A percentile compares a stretch with the other conserved stretches of the same genome.
Conservation (phyloP, 2,888 invertebrate species). For the Epirrhoe tristata region DNA sequence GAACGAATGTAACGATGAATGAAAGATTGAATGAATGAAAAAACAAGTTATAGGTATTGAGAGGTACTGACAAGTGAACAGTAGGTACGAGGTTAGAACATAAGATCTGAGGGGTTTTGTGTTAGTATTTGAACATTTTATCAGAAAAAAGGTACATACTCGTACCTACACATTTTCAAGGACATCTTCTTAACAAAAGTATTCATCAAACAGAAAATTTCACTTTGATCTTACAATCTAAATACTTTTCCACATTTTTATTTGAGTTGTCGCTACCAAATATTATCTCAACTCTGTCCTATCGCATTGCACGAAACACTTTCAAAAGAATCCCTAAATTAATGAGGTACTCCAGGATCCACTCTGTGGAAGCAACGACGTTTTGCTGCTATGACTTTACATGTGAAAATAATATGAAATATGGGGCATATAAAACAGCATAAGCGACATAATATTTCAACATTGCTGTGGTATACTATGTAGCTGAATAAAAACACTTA, state of each 20-base stretch:
- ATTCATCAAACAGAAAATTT: not conserved
- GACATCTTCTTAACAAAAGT: not conserved
- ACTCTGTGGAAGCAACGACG: slow-evolving; percentile 28
- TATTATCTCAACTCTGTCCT: not conserved
- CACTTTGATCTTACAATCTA: not conserved
- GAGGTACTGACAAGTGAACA: no score
- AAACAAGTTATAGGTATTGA: no score
- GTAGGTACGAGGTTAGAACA: no score
- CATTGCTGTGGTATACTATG: not conserved
- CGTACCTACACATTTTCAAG: not conserved
- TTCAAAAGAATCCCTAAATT: slow-evolving; percentile 61
- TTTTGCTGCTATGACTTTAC: slow-evolving; percentile 39
- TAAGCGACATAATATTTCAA: slow-evolving; percentile 4
- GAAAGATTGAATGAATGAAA: no score
- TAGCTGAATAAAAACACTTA: no score
- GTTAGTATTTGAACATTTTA: no score
- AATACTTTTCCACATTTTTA: not conserved
- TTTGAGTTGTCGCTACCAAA: not conserved
- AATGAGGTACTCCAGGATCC: slow-evolving; percentile 62
- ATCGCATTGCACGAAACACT: slow-evolving; percentile 42
- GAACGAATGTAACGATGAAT: no score
- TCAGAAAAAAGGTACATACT: not conserved
- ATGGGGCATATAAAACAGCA: not conserved
- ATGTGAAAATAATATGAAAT: slow-evolving; percentile 9
- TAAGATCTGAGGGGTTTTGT: no score